phyloP scores from a whole-genome alignment of 2,797 vertebrate species.

The Malacoraja senta region DNA sequence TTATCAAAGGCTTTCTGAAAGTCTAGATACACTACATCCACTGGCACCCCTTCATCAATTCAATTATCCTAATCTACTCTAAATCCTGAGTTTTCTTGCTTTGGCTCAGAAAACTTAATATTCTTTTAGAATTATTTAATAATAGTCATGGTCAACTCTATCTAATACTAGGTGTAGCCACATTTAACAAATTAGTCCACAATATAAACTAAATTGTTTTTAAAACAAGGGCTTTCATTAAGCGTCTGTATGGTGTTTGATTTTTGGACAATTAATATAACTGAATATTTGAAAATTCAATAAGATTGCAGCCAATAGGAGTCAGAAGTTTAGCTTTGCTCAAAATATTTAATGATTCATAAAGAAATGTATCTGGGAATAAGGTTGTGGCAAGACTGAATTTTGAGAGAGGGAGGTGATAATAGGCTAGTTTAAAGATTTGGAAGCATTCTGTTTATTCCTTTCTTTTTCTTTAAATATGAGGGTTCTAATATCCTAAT shows the following conservation, averaged over 20 bases:
- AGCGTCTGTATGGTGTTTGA: not conserved
- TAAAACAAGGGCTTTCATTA: not conserved
- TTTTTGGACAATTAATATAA: not conserved
- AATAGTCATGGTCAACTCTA: not conserved
- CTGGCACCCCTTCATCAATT: too few relatives aligned
- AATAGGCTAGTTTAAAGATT: not conserved
- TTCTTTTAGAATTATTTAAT: not conserved
- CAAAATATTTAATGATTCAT: not conserved
- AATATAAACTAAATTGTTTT: not conserved
- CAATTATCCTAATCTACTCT: too few relatives aligned
- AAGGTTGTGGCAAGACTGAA: not conserved
- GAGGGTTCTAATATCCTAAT: not conserved
- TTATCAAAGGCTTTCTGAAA: too few relatives aligned
- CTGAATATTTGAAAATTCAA: not conserved
- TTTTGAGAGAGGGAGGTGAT: not conserved
- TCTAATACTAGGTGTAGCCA: too few relatives aligned
- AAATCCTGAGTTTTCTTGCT: too few relatives aligned
- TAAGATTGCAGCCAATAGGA: not conserved
- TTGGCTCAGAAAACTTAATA: too few relatives aligned
- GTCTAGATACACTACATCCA: too few relatives aligned
- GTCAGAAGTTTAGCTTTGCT: not conserved
- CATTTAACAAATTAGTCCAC: not conserved
- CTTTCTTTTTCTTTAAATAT: not conserved
- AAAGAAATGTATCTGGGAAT: not conserved
- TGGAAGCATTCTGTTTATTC: not conserved